phyloP scores from a whole-genome alignment of 1,140 invertebrate species.

The Panagrolaimus sp. region DNA sequence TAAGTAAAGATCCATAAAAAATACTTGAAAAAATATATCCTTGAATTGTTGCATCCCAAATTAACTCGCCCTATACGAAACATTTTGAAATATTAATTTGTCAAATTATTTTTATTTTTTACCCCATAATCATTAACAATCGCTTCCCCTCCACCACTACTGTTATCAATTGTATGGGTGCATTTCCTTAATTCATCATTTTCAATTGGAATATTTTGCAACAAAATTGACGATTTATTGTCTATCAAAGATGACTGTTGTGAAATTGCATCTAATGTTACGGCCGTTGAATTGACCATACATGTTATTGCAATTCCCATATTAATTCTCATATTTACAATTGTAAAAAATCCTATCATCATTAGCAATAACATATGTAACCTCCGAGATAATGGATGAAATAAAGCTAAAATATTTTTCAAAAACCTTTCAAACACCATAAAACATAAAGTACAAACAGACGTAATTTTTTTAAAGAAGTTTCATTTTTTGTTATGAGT shows the following conservation, averaged over 20 bases:
- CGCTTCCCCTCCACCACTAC: not conserved
- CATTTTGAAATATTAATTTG: constrained; percentile 5
- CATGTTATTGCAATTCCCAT: constrained; percentile 48
- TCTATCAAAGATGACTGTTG: constrained; percentile 10
- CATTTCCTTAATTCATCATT: not conserved
- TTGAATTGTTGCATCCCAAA: constrained; percentile 35
- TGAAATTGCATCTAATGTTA: constrained; percentile 6
- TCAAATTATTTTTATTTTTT: not conserved
- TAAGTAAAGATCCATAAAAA: constrained; percentile 40
- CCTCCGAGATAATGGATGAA: constrained; percentile 40
- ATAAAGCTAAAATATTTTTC: constrained; percentile 26
- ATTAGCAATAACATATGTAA: constrained; percentile 39
- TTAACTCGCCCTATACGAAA: constrained; percentile 30
- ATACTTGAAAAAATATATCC: constrained; percentile 42
- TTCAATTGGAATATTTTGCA: not conserved
- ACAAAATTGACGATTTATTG: not conserved
- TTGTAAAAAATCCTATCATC: constrained; percentile 40
- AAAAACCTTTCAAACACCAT: no score
- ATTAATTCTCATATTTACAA: constrained; percentile 44
- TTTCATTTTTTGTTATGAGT: no score
- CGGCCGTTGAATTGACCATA: constrained; percentile 46
- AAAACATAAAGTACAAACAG: not conserved
- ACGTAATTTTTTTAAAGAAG: not conserved
- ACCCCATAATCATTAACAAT: constrained; percentile 48
- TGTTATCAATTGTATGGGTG: not conserved